Evolutionary conservation across 2,888 invertebrate species (phyloP), one percentile per base, ranked within the genome.

Genomic region (Rugalucina vietnamica): DNA sequence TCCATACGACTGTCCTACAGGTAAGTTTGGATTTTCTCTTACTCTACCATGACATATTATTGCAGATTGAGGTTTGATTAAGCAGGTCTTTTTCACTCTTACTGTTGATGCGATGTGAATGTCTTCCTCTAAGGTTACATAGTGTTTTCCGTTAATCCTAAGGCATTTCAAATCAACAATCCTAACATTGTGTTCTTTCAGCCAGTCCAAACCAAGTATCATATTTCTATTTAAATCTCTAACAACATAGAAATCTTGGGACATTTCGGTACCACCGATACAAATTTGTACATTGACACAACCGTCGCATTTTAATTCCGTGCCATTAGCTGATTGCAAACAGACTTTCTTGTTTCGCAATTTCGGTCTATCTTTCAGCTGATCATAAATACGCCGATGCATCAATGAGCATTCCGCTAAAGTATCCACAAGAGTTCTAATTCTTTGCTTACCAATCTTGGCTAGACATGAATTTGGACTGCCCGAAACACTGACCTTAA

Each of bases 31-130:
- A 27, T 74, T 76, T 10, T 76, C 21, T 37, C 57, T 76, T 8
- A 71, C 65, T 34, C 71, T 78, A 37, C 70, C 79, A n/a, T 76
- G 54, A 43, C 76, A 76, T 34, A 81, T 43, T 0, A 50, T 36
- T 12, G 70, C 79, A 18, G 76, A 69, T 50, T 85, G 69, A n/a
- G 82, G 85, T 70, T 79, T 79, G 0, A 85, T 39, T 36, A 72
- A 50, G 18, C 27, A 37, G 36, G 65, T 75, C 12, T 32, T 27
- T 49, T 72, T 71, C 21, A 71, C 18, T 27, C 81, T 34, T 8
- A 83, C 57, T 21, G 78, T 36, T 18, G 86, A 81, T 14, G 81
- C 60, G 18, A 86, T 81, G n/a, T n/a, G n/a, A n/a, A n/a, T n/a
- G n/a, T n/a, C n/a, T n/a, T n/a, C n/a, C n/a, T n/a, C n/a, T 43